A percentile compares a stretch with the other conserved stretches of the same genome.
Evolutionary conservation across 2,797 vertebrate species (phyloP).

Genomic region (Lepilemur septentrionalis): DNA sequence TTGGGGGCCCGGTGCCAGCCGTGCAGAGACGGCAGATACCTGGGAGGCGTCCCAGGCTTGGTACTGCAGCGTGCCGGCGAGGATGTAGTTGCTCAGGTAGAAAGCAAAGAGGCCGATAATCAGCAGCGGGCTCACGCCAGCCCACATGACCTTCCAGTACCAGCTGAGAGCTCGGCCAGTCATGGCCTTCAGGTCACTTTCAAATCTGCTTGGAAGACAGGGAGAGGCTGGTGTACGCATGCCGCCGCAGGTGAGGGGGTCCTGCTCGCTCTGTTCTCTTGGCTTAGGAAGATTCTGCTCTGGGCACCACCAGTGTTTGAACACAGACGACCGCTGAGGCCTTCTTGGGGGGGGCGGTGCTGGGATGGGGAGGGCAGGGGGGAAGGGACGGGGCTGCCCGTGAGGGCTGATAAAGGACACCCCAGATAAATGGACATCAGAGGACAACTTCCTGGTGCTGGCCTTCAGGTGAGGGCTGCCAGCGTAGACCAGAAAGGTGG

Average conservation of each 20-base stretch:
- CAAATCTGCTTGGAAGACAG: constrained; percentile 87
- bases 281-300: background rate
- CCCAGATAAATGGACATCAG: background rate
- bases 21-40: constrained; percentile 79
- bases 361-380: too few relatives aligned
- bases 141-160: constrained; percentile 94
- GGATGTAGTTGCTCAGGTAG: constrained; percentile 92
- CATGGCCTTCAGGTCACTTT: constrained; percentile 93
- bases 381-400: background rate
- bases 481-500: background rate
- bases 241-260: too few relatives aligned
- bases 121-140: constrained; percentile 88
- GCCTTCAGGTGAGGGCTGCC: background rate
- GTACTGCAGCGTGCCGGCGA: constrained; percentile 90
- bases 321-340: fast-evolving
- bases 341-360: background rate
- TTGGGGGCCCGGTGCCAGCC: background rate
- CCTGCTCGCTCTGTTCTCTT: fast-evolving
- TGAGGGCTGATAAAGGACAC: fast-evolving
- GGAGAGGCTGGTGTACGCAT: background rate
- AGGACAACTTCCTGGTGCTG: fast-evolving
- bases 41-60: constrained; percentile 92
- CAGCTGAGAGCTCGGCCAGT: constrained; percentile 88
- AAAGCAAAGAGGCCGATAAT: constrained; percentile 91
- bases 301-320: background rate